phyloP scores from a whole-genome alignment of 2,113 vertebrate genomes.

The Proteles cristata region DNA sequence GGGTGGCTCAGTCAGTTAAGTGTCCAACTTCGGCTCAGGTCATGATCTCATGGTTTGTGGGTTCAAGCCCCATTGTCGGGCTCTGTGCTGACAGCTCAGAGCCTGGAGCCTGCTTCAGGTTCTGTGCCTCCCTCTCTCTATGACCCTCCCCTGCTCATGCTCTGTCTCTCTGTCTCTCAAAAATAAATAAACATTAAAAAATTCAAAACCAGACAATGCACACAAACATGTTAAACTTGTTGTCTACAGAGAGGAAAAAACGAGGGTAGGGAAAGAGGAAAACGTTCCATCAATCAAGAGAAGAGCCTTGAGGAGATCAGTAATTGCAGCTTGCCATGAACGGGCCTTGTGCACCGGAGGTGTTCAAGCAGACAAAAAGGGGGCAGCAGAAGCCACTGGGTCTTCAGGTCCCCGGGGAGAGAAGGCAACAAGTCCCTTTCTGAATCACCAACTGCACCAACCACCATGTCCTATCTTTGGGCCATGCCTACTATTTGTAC shows the following conservation, averaged over 20 bases:
- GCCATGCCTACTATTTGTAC: neutral
- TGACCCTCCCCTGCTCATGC: too few species aligned
- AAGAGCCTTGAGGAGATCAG: neutral
- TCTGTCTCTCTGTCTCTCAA: too few species aligned
- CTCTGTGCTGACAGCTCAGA: too few species aligned
- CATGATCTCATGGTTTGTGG: too few species aligned
- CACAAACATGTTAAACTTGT: neutral
- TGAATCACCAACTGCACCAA: fast-evolving
- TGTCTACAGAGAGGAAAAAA: neutral
- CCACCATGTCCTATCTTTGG: neutral
- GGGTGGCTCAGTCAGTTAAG: too few species aligned
- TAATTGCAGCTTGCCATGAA: neutral
- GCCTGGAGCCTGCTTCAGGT: too few species aligned
- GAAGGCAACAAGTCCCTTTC: neutral
- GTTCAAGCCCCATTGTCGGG: too few species aligned
- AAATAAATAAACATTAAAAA: too few species aligned
- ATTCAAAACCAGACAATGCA: neutral
- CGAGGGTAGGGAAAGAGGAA: neutral
- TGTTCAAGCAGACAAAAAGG: neutral
- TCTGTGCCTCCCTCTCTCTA: too few species aligned
- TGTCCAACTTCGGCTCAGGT: too few species aligned
- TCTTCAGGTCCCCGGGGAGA: neutral
- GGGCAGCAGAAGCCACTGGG: neutral
- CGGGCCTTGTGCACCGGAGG: neutral
- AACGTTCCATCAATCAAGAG: neutral